Base-by-base conservation (phyloP, 2,888 invertebrate species). In the Chrysodeixis includens region DNA sequence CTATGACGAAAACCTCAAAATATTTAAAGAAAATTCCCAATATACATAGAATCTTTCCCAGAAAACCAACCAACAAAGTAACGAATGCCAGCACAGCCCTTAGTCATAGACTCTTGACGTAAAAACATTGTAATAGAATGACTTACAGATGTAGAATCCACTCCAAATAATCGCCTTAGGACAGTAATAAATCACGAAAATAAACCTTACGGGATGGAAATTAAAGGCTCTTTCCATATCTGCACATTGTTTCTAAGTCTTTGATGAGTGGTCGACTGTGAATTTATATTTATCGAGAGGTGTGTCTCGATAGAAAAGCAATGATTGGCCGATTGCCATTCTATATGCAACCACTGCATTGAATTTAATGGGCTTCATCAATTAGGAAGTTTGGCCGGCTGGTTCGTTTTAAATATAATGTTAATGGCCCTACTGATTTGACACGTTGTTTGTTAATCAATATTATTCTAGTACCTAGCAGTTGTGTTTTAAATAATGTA, bases 271-370 rank as follows among this genome's bases (percentile, higher is more conserved):
- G 40, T 49, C 18, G 4, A 10, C 18, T 49, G 20, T 18, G 9
- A 18, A 49, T 20, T 18, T 46, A 49, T 12, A 20, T 18, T 49
- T 54, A 16, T n/a, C 14, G 54, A 69, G 62, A 67, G 66, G 71
- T 69, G 61, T 65, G 61, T 62, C 66, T 64, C 51, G 22, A 69
- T 44, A 22, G n/a, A 62, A 55, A 54, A 35, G 14, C 69, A 57
- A 14, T 60, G 49, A 64, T 73, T 78, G 81, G 78, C 74, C 1
- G 32, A 64, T 56, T 64, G 81, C 81, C 74, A 80, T 58, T 46
- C 66, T 30, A 44, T 59, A 60, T 60, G 52, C 59, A 52, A 64
- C 55, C 60, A 72, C 30, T 9, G 12, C 62, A 51, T 64, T 54
- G 30, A 51, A 52, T 61, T 56, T 64, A 52, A 56, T 62, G 16